A percentile compares a stretch with the other conserved stretches of the same genome.
These are phyloP conservation scores for Megaleporinus macrocephalus DNA, from an alignment of 2,113 vertebrate genomes.

Conservation along the genomic window DNA sequence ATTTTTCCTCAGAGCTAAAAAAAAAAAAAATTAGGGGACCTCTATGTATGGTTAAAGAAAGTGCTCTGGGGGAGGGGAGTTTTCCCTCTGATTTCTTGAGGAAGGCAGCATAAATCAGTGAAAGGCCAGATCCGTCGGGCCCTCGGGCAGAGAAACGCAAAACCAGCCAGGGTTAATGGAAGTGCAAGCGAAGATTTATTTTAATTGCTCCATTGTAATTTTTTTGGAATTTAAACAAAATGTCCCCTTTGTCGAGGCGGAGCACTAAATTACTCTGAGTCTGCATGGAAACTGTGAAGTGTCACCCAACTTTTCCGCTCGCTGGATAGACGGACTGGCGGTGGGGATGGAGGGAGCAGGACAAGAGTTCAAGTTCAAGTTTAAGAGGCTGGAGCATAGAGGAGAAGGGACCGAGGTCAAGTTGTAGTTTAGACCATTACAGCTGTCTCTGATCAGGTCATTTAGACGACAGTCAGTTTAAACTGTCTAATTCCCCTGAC, in stretches of 20 bases:
- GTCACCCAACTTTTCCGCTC: conserved; percentile 57
- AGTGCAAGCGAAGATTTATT: conserved; percentile 79
- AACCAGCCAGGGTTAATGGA: conserved; percentile 71
- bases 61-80: conserved; percentile 19
- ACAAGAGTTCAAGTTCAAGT: too few species aligned
- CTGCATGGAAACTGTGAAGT: conserved; percentile 66
- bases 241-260: conserved; percentile 70
- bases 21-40: conserved; percentile 36
- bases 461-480: conserved; percentile 36
- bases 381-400: too few species aligned
- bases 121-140: conserved; percentile 62
- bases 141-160: conserved; percentile 65
- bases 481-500: background rate
- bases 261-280: conserved; percentile 67
- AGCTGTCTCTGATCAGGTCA: conserved; percentile 38
- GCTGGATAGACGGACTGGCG: conserved; percentile 54
- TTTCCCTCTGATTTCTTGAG: conserved; percentile 58
- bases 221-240: conserved; percentile 72
- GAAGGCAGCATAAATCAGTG: conserved; percentile 72
- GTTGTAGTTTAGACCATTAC: conserved; percentile 24
- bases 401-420: conserved; percentile 10
- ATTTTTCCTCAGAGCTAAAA: conserved; percentile 50
- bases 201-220: conserved; percentile 76
- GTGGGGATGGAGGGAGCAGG: background rate
- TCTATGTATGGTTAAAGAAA: conserved; percentile 38